Base-by-base conservation (phyloP, 1,140 invertebrate genomes). In the Grapholita molesta region DNA sequence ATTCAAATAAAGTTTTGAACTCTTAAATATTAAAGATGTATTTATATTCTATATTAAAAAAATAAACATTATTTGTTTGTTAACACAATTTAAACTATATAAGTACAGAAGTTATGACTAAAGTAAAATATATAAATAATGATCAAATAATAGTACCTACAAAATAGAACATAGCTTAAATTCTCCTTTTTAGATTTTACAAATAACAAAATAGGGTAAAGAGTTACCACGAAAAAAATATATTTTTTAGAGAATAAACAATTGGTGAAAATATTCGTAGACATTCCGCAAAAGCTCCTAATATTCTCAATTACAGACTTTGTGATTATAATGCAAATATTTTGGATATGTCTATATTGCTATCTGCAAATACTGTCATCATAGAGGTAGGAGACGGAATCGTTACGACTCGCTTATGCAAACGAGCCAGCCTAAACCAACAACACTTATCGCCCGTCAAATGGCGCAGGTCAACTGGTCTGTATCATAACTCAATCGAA, bases 401-500 rank as follows among this genome's bases (percentile, higher is more conserved):
- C 28, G 24, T 61, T 32, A 61, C 25, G 55, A 61, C 55, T 25
- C 25, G 25, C 55, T 28, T 28, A 61, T 28, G 55, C 55, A 61
- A 61, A 61, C 55, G 55, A 61, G 24, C 6, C 55, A 15, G 28
- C 55, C 55, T 61, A 61, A 61, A 61, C 25, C 55, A 61, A 61
- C 55, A 61, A n/a, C 15, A 61, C 55, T 61, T 61, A 61, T 61
- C 55, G 55, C 28, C n/a, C 55, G 55, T 61, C 55, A 61, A 61
- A 61, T 61, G 55, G 55, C 55, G 21, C 24, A 25, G 55, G 55
- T 61, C 55, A 61, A 61, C 24, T 25, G 55, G 30, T 61, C 3
- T 25, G 55, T 61, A 61, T 61, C 55, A 61, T 61, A 61, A 61
- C 55, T 61, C 55, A 61, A 61, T 61, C 25, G 28, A 61, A 61